Base-by-base conservation (phyloP, 2,113 vertebrate genomes). In the Oenanthe oenanthe region DNA sequence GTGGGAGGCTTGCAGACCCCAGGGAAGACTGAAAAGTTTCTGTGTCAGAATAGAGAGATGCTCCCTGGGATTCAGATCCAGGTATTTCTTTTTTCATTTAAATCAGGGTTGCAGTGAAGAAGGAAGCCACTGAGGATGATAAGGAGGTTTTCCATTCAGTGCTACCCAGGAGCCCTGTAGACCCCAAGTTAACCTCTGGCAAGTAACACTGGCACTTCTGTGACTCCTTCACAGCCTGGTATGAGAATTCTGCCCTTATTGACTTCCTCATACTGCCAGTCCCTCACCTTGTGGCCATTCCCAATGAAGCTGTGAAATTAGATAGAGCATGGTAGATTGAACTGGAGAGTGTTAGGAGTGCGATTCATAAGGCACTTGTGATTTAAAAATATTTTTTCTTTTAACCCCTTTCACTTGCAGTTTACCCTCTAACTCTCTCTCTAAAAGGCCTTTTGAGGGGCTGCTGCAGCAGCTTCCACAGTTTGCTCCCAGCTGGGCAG, bases 241-340 rank as follows among this genome's bases (percentile, higher is more conserved):
- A 79, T 83, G 74, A 91, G 83, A 89, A 95, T 70, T 50, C 56
- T 80, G 51, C 47, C 92, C 40, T 82, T 87, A 75, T 38, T 62
- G 81, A 96, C 72, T 96, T 97, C 72, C 47, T 87, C 80, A 12
- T n/a, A 51, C 71, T 92, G 75, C 79, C 77, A 79, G 63, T 85
- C 95, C 93, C 89, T 96, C 93, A 93, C 92, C 95, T 96, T 89
- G 60, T 77, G 75, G 90, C 76, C 48, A 76, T 94, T 95, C 94
- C 92, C 87, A 79, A 19, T 8, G 70, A 94, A 97, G 89, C 96
- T 96, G 80, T 97, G 97, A 96, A 96, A 97, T 94, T 78, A 36
- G 58, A 62, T 40, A 51, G 81, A 94, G 84, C 84, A 60, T 74
- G 84, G 92, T 89, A 97, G 82, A 93, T 79, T 76, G 91, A 92